A percentile compares a stretch with the other conserved stretches of the same genome.
These are phyloP conservation scores for Caenorhabditis sinica DNA, from an alignment of 2,888 invertebrate species.

Conservation along the genomic window DNA sequence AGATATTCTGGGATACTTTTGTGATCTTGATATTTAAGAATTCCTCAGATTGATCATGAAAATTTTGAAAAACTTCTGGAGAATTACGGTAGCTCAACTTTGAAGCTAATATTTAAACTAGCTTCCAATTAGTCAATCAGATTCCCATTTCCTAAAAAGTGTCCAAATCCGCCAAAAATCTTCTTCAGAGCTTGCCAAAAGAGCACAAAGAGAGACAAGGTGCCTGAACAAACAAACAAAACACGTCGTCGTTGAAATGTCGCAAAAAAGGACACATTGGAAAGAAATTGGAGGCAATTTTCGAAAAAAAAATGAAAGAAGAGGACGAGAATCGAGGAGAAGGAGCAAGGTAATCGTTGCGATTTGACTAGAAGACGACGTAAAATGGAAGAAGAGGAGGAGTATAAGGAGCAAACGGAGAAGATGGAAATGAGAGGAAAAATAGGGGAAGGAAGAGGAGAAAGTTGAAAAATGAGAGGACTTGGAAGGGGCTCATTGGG, in stretches of 20 bases:
- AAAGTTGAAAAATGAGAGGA: constrained; percentile 23
- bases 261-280: constrained; percentile 11
- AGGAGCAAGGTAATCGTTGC: constrained; percentile 8
- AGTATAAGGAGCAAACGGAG: not conserved
- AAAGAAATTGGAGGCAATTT: not conserved
- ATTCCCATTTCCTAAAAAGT: too few species aligned
- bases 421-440: not conserved
- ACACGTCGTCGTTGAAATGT: constrained; percentile 14
- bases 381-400: not conserved
- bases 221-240: constrained; percentile 49
- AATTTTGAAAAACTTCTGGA: not conserved
- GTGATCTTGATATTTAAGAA: too few species aligned
- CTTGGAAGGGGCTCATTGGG: constrained; percentile 27
- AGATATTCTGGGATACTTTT: too few species aligned
- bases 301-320: not conserved
- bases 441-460: not conserved
- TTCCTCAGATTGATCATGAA: too few species aligned
- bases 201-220: not conserved
- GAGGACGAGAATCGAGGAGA: not conserved
- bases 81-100: not conserved
- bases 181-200: not conserved
- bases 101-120: too few species aligned
- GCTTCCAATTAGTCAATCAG: too few species aligned
- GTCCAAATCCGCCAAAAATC: too few species aligned
- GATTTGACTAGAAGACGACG: not conserved